Evolutionary conservation across 2,113 vertebrate genomes (phyloP), one percentile per base, ranked within the genome.

Genomic region (Apus apus): DNA sequence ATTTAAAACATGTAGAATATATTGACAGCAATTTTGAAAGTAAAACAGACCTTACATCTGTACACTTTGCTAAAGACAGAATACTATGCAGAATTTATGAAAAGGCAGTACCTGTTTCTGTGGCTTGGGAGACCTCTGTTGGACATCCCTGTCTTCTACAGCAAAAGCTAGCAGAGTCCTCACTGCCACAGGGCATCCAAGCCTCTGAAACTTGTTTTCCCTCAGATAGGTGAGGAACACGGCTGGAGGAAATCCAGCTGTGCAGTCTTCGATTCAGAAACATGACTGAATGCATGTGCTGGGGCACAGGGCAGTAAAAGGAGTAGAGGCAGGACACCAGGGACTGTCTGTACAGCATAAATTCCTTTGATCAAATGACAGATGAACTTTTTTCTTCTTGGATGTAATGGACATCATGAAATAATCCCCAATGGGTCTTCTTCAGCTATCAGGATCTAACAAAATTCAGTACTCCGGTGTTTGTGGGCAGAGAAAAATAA

Each of bases 101-200:
- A 48, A 75, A 79, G 18, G 1, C 29, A 84, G 17, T 43, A 48
- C 9, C 26, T 8, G 13, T 84, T 84, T 66, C 27, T 84, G 48
- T 72, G 6, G 11, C 26, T 92, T 90, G 77, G 58, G 82, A 84
- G 86, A 92, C 64, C 77, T 87, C 82, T 87, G 58, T 94, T 92
- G 89, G 64, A 38, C 68, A 80, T 62, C 61, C 8, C 8, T 73
- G 15, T 43, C 72, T 84, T 94, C 62, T 84, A 50, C 73, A 84
- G 64, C 34, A 54, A 64, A 76, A 87, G 15, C 11, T 48, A 38
- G 8, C 3, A 2, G 29, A 76, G 38, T 56, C 43, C 12, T 66
- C 20, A 74, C 21, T 43, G 27, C 40, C 23, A 4, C 6, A 62
- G 43, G 36, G 26, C 20, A 38, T 36, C 32, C 29, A 53, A 61